Conservation (phyloP, 53 echinoderm and acorn worm genomes). For the Apostichopus leukothele region DNA sequence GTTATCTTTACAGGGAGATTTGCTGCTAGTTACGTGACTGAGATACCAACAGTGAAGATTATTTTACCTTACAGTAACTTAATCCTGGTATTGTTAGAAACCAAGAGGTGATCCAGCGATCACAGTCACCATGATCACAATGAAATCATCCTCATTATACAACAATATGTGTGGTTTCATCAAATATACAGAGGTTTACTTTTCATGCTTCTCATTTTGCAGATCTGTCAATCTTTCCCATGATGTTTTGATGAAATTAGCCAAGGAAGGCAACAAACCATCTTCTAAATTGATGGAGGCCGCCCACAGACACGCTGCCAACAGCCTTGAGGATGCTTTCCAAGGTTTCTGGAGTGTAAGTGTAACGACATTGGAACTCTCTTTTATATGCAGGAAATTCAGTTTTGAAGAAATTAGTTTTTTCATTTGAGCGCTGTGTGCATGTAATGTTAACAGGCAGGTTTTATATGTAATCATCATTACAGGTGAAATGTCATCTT, state of each 20-base stretch:
- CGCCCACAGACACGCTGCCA: constrained; percentile 69
- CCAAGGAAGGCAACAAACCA: constrained; percentile 77
- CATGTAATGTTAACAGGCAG: neutral
- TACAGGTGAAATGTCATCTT: too few species aligned
- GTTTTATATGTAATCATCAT: neutral
- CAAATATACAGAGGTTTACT: too few species aligned
- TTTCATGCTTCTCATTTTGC: neutral
- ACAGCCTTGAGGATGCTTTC: constrained; percentile 75
- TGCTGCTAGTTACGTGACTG: too few species aligned
- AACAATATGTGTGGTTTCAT: too few species aligned
- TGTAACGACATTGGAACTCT: neutral
- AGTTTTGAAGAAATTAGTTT: too few species aligned
- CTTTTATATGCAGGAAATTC: too few species aligned
- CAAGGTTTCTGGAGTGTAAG: constrained; percentile 92
- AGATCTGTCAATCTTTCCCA: constrained; percentile 77
- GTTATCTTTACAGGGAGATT: too few species aligned
- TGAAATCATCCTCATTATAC: too few species aligned
- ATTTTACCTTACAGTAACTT: too few species aligned
- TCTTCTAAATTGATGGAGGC: constrained; percentile 72
- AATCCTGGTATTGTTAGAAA: too few species aligned
- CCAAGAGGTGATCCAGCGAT: too few species aligned
- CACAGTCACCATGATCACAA: neutral
- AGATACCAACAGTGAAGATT: too few species aligned
- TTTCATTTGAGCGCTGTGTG: neutral
- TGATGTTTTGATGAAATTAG: constrained; percentile 68